These are phyloP conservation scores for Bothrops jararaca DNA, from an alignment of 2,113 vertebrate genomes.

Conservation along the genomic window DNA sequence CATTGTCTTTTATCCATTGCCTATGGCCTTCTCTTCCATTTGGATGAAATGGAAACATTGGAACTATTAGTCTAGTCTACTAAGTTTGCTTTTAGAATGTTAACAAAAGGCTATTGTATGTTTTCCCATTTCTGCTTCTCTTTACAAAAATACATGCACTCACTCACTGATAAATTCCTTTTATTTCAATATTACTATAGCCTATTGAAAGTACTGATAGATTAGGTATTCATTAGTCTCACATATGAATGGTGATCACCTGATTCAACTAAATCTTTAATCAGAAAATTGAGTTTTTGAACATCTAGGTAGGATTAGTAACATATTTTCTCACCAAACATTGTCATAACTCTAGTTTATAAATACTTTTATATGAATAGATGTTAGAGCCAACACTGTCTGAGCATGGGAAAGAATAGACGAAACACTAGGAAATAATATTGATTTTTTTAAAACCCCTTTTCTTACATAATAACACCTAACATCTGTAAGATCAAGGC, in stretches of 20 bases:
- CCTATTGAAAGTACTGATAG: not conserved
- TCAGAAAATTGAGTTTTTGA: constrained; percentile 40
- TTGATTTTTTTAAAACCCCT: constrained; percentile 65
- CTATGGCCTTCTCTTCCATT: not conserved
- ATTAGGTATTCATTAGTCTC: constrained; percentile 41
- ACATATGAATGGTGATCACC: constrained; percentile 39
- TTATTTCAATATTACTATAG: not conserved
- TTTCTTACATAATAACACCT: constrained; percentile 59
- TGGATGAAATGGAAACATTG: not conserved
- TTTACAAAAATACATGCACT: constrained; percentile 1
- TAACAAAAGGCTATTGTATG: not conserved
- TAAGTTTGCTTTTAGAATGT: constrained; percentile 17
- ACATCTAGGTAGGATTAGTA: constrained; percentile 2
- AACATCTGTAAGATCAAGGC: constrained; percentile 66
- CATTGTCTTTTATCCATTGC: not conserved
- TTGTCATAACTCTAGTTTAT: constrained; percentile 34
- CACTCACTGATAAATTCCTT: not conserved
- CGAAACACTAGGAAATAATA: constrained; percentile 56
- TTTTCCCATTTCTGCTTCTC: not conserved
- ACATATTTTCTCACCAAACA: constrained; percentile 46
- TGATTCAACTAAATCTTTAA: constrained; percentile 26
- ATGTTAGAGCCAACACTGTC: constrained; percentile 28
- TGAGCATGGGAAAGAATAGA: constrained; percentile 29
- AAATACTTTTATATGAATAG: constrained; percentile 45
- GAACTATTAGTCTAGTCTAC: not conserved